These are phyloP conservation scores for Thera britannica DNA, from an alignment of 2,888 invertebrate species.

Conservation along the genomic window DNA sequence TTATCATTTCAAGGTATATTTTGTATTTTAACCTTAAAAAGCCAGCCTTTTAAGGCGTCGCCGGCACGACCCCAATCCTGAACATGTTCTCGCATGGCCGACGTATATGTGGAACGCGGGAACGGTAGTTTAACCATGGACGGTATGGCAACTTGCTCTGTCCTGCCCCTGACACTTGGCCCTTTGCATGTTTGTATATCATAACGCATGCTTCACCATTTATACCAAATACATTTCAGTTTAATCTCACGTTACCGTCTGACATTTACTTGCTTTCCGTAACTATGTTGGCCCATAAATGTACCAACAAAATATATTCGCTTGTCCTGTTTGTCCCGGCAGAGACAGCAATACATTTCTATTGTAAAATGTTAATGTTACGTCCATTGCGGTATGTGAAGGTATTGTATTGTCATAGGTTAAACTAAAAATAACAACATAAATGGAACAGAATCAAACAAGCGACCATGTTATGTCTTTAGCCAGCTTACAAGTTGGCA, in stretches of 20 bases:
- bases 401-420: conserved; percentile 37
- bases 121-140: conserved; percentile 68
- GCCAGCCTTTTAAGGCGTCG: conserved; percentile 46
- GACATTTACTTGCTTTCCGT: conserved; percentile 10
- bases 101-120: conserved; percentile 78
- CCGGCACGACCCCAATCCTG: conserved; percentile 58
- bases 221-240: conserved; percentile 27
- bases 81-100: conserved; percentile 58
- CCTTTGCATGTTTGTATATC: conserved; percentile 57
- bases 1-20: conserved; percentile 32
- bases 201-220: conserved; percentile 42
- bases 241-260: conserved; percentile 25
- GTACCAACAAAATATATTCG: conserved; percentile 27
- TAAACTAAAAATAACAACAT: conserved; percentile 45
- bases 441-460: conserved; percentile 47
- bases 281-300: conserved; percentile 19
- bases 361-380: conserved; percentile 38
- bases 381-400: conserved; percentile 30
- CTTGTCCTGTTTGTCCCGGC: conserved; percentile 33
- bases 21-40: conserved; percentile 40
- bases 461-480: conserved; percentile 61
- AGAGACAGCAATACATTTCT: conserved; percentile 40
- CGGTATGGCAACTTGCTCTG: conserved; percentile 64
- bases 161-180: conserved; percentile 65
- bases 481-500: conserved; percentile 70